These are phyloP conservation scores for Globodera ellingtonae DNA, from an alignment of 1,140 invertebrate genomes.

Conservation along the genomic window DNA sequence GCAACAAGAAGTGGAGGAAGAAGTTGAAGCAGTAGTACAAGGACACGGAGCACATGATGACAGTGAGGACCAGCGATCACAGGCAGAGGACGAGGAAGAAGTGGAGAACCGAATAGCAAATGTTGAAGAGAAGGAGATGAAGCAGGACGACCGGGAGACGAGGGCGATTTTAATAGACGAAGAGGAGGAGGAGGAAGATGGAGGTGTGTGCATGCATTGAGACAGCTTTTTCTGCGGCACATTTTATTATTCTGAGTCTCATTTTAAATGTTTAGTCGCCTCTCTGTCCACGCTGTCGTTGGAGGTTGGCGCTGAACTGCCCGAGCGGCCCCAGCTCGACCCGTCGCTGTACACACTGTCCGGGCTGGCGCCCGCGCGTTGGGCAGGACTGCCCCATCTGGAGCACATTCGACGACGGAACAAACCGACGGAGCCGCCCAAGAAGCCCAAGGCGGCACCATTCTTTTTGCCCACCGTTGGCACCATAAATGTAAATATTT, in stretches of 20 bases:
- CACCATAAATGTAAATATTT: slow-evolving; percentile 79
- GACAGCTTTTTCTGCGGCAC: background rate
- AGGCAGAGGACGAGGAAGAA: no score
- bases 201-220: background rate
- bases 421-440: slow-evolving; percentile 82
- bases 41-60: no score
- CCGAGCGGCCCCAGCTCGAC: background rate
- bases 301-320: background rate
- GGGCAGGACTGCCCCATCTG: slow-evolving; percentile 83
- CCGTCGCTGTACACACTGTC: slow-evolving; percentile 10
- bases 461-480: slow-evolving; percentile 91
- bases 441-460: slow-evolving; percentile 81
- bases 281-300: background rate
- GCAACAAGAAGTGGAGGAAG: background rate
- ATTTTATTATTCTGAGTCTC: background rate
- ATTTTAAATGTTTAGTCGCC: background rate
- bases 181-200: slow-evolving; percentile 54
- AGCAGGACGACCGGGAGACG: slow-evolving; percentile 37
- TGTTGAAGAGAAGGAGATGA: slow-evolving; percentile 3
- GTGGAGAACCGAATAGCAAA: background rate
- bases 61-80: no score
- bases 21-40: no score
- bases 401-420: slow-evolving; percentile 84
- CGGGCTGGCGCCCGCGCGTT: slow-evolving; percentile 70
- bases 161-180: slow-evolving; percentile 55